Evolutionary conservation across 2,888 invertebrate genomes (phyloP).

Genomic region (Linhomoeus sp.): DNA sequence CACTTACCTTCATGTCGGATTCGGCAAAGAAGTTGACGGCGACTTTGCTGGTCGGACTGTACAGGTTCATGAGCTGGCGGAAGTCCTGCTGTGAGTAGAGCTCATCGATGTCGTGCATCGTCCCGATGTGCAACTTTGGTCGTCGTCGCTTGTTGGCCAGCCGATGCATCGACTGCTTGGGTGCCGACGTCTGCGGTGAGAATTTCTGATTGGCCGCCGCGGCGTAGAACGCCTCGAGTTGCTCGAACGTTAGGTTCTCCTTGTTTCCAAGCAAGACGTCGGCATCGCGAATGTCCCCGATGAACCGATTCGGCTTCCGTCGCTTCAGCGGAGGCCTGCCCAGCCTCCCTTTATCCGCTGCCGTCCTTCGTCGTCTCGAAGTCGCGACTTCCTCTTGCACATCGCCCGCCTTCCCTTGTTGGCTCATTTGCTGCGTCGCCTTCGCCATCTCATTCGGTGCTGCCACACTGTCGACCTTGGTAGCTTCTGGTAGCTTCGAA

Average conservation of each 20-base stretch:
- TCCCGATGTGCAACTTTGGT: not conserved
- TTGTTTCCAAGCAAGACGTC: slow-evolving; percentile 4
- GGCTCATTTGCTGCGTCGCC: not conserved
- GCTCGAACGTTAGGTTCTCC: slow-evolving; percentile 5
- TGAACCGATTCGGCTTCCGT: not conserved
- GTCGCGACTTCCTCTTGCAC: too few relatives aligned
- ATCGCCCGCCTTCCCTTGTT: too few relatives aligned
- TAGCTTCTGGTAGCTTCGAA: too few relatives aligned
- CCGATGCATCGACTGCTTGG: too few relatives aligned
- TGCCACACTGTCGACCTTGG: not conserved
- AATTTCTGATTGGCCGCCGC: not conserved
- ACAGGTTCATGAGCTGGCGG: not conserved
- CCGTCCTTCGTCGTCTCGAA: too few relatives aligned
- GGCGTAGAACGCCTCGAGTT: not conserved
- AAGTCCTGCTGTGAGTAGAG: slow-evolving; percentile 2
- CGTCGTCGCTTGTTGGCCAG: not conserved
- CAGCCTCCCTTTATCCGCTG: too few relatives aligned
- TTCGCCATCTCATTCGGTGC: not conserved
- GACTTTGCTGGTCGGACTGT: slow-evolving; percentile 6
- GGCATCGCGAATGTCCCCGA: slow-evolving; percentile 2
- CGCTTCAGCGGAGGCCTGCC: too few relatives aligned
- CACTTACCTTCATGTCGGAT: too few relatives aligned
- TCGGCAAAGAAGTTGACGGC: not conserved
- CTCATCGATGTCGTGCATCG: not conserved
- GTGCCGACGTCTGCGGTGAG: too few relatives aligned